Base-by-base conservation (phyloP, 1,140 invertebrate species). In the Hormaphis cornu region DNA sequence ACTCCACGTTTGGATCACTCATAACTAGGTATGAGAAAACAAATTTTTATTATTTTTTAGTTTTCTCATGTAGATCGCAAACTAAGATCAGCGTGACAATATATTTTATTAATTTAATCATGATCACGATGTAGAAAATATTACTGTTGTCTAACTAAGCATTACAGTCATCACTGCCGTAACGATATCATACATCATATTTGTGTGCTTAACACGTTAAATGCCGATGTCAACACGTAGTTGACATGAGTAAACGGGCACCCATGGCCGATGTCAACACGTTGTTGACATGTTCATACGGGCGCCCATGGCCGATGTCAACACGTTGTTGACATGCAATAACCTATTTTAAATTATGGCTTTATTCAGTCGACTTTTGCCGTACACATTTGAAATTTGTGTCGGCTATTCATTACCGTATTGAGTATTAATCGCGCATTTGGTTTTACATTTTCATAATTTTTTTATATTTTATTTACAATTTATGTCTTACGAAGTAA, bases 191-290 rank as follows among this genome's bases (percentile, higher is more conserved):
- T n/a, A n/a, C n/a, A n/a, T n/a, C n/a, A 37, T 37, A 37, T 37
- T 37, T 37, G 14, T 6, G 7, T 44, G n/a, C 46, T 50, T 50
- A 50, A 50, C 46, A 50, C 46, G 20, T 50, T 50, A 8, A 50
- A 10, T 50, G 46, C 46, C 46, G 18, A 24, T 50, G 46, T 50
- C 46, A 50, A 50, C 46, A 50, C 46, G 46, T 50, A 50, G 46
- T 50, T 50, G 20, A 50, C 46, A 50, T 50, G 46, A 50, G 46
- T 50, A 50, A 50, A 50, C 46, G 18, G 46, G 46, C 46, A 20
- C 46, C 46, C n/a, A 22, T 50, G 46, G 46, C 46, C 46, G 20
- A 10, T 50, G 46, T 50, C 46, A 50, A 50, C 12, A 22, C 46
- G 20, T 50, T 50, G 46, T 50, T 50, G 46, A 50, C 46, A 50